Conservation (phyloP, 2,797 vertebrate species). For the Okamejei kenojei region DNA sequence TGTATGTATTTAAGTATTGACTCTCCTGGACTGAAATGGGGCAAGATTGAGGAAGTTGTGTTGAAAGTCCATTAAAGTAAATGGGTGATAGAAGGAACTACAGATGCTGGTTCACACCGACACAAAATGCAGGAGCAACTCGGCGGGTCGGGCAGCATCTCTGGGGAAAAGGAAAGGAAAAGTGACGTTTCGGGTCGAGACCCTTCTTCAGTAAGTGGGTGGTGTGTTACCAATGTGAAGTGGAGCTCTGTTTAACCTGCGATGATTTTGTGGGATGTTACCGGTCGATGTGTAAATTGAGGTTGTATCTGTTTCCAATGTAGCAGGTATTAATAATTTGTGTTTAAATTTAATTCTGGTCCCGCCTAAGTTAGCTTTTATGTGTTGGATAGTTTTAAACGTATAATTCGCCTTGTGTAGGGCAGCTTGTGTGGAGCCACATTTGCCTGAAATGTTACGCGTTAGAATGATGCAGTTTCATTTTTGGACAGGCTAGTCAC, state of each 20-base stretch:
- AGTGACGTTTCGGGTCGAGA: too few relatives aligned
- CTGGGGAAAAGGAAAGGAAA: too few relatives aligned
- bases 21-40: background rate
- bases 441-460: background rate
- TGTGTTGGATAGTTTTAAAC: background rate
- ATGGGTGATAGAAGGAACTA: background rate
- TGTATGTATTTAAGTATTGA: background rate
- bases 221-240: background rate
- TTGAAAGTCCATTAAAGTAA: slow-evolving; percentile 26
- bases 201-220: background rate
- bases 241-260: background rate
- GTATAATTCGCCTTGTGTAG: background rate
- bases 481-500: background rate
- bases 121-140: too few relatives aligned
- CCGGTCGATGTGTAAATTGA: background rate
- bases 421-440: background rate
- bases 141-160: too few relatives aligned
- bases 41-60: background rate
- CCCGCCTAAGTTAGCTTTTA: background rate
- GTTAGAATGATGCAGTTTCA: background rate
- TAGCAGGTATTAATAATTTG: background rate
- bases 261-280: background rate
- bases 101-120: too few relatives aligned
- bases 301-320: background rate
- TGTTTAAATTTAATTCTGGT: background rate